Evolutionary conservation across 2,797 vertebrate species (phyloP), one percentile per base, ranked within the genome.

Genomic region (Channallabes apus): DNA sequence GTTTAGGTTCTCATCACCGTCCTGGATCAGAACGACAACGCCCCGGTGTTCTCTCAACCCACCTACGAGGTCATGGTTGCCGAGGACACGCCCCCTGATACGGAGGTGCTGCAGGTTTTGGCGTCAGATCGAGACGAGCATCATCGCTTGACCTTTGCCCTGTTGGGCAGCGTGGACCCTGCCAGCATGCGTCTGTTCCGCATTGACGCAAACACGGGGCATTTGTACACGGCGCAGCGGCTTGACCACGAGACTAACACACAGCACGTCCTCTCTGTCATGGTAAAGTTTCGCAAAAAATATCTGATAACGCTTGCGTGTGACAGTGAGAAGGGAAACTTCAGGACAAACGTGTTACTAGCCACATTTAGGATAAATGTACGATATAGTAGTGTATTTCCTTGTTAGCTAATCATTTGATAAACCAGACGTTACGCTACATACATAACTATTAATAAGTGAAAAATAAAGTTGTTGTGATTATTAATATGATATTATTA

Each of bases 21-120:
- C 56, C 88, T 98, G 91, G 98, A 99, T 95, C 96, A 96, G 92
- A 99, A 99, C 18, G 98, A 99, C 93, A 99, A 99, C 0, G 93
- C 96, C 41, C 98, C 98, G 0, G 91, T 97, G 89, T 99, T 99
- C 93, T 97, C 97, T 85, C 97, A 99, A 82, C 92, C 96, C 0
- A 96, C 92, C 86, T 99, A 99, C 0, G 97, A 98, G 4, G 94
- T 98, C 87, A 96, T 95, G 2, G 95, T 99, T 88, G 96, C 96
- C 0, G 98, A 99, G 90, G 98, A 99, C 71, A 95, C 96, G 22
- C 96, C 95, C 15, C 94, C 96, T 0, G 96, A 98, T 78, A 96
- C 97, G 0, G 97, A 99, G 92, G 97, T 99, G 81, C 89, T 98
- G 82, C 97, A 98, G 85, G 94, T 99, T 24, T 92, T 97, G 91